phyloP scores from a whole-genome alignment of 1,140 invertebrate genomes.

The Heliothis subflexa region DNA sequence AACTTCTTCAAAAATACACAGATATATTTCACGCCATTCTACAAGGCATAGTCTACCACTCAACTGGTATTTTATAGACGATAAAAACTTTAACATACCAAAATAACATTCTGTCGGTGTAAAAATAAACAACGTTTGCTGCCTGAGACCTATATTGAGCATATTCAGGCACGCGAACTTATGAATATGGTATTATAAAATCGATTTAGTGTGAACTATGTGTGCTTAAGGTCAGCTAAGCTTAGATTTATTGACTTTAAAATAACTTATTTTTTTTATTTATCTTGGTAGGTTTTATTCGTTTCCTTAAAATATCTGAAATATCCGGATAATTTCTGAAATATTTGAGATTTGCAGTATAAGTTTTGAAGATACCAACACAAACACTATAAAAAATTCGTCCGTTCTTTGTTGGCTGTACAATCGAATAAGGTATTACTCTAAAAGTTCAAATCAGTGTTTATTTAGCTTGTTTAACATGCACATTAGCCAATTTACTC shows the following conservation, averaged over 20 bases:
- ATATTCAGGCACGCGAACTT: background rate
- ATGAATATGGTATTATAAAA: background rate
- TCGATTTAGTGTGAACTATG: background rate
- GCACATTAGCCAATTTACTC: background rate
- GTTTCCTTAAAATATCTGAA: too few relatives aligned
- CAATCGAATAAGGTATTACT: too few relatives aligned
- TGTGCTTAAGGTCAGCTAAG: background rate
- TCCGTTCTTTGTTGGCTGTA: too few relatives aligned
- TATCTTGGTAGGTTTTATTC: background rate
- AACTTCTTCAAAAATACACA: background rate
- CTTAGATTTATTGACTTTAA: background rate
- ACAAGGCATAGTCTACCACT: background rate
- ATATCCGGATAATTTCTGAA: too few relatives aligned
- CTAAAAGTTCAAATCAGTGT: too few relatives aligned
- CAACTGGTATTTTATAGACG: background rate
- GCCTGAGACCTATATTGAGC: background rate
- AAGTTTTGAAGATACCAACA: too few relatives aligned
- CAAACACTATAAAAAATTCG: too few relatives aligned
- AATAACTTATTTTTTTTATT: background rate
- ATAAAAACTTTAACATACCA: conserved; percentile 5
- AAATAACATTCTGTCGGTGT: background rate
- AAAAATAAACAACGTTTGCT: background rate
- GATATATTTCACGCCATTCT: background rate
- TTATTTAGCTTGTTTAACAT: background rate
- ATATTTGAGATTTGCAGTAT: too few relatives aligned